These are phyloP conservation scores for Chaetodon trifascialis DNA, from an alignment of 2,113 vertebrate species.

Conservation along the genomic window DNA sequence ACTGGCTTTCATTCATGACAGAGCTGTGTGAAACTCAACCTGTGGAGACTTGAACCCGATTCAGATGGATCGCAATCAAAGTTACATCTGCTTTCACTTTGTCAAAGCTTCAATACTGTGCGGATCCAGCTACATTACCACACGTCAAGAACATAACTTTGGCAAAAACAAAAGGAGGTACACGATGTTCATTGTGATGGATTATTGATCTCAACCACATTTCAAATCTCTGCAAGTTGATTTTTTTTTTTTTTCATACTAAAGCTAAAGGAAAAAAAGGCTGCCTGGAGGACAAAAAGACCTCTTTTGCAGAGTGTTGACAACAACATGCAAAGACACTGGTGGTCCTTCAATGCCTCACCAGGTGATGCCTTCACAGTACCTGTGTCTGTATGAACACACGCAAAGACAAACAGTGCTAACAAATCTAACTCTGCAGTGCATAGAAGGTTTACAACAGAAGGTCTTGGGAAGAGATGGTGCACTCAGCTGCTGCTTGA, in stretches of 20 bases:
- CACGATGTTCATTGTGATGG: not conserved
- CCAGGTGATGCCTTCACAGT: slow-evolving; percentile 25
- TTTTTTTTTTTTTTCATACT: not conserved
- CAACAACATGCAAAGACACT: slow-evolving; percentile 53
- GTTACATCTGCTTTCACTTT: not conserved
- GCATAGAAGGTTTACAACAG: slow-evolving; percentile 80
- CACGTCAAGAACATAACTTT: not conserved
- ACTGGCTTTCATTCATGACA: not conserved
- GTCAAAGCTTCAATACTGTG: slow-evolving; percentile 1
- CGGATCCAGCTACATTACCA: not conserved
- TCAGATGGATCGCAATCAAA: not conserved
- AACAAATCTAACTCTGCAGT: slow-evolving; percentile 68
- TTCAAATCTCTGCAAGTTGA: not conserved
- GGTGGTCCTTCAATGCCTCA: slow-evolving; percentile 29
- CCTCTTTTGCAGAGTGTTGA: too few relatives aligned
- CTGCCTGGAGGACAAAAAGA: not conserved
- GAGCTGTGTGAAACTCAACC: slow-evolving; percentile 2
- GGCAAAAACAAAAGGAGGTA: not conserved
- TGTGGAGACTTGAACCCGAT: not conserved
- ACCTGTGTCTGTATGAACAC: slow-evolving; percentile 57
- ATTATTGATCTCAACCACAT: slow-evolving; percentile 1
- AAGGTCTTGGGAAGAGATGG: slow-evolving; percentile 28
- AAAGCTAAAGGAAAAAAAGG: not conserved
- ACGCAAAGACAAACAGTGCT: slow-evolving; percentile 55
- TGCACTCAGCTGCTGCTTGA: slow-evolving; percentile 26